phyloP scores from a whole-genome alignment of 2,797 vertebrate genomes.

The Brachymystax lenok region DNA sequence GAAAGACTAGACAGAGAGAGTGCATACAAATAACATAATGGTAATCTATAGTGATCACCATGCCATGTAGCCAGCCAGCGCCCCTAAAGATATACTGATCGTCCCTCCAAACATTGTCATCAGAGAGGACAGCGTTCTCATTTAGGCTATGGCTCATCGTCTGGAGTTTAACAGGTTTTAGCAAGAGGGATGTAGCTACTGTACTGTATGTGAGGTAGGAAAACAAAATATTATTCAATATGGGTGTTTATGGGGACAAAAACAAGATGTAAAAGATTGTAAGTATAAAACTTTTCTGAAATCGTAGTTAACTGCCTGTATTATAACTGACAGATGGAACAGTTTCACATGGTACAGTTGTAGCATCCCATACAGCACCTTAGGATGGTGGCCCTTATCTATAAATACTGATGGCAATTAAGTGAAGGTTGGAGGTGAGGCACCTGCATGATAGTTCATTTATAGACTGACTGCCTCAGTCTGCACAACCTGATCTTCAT shows the following conservation, averaged over 20 bases:
- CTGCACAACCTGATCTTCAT: constrained; percentile 21
- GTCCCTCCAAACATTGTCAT: constrained; percentile 34
- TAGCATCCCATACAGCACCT: constrained; percentile 16
- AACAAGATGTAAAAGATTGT: background rate
- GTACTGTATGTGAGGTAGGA: background rate
- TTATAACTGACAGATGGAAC: constrained; percentile 24
- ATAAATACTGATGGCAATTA: constrained; percentile 53
- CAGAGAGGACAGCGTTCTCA: constrained; percentile 31
- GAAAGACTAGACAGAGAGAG: background rate
- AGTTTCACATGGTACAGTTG: constrained; percentile 23
- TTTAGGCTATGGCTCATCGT: background rate
- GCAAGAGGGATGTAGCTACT: background rate
- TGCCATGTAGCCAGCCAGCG: constrained; percentile 12
- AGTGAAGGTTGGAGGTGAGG: constrained; percentile 32
- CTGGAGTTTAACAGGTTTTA: background rate
- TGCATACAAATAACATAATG: constrained; percentile 26
- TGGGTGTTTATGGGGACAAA: background rate
- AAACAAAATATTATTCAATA: background rate
- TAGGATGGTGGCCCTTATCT: constrained; percentile 20
- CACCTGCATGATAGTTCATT: constrained; percentile 37
- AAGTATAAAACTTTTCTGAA: background rate
- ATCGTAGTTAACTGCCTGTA: background rate
- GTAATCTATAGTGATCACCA: constrained; percentile 52
- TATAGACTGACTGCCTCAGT: constrained; percentile 31
- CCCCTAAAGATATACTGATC: constrained; percentile 38